Evolutionary conservation across 2,888 invertebrate species (phyloP), one percentile per base, ranked within the genome.

Genomic region (Melitaea athalia): DNA sequence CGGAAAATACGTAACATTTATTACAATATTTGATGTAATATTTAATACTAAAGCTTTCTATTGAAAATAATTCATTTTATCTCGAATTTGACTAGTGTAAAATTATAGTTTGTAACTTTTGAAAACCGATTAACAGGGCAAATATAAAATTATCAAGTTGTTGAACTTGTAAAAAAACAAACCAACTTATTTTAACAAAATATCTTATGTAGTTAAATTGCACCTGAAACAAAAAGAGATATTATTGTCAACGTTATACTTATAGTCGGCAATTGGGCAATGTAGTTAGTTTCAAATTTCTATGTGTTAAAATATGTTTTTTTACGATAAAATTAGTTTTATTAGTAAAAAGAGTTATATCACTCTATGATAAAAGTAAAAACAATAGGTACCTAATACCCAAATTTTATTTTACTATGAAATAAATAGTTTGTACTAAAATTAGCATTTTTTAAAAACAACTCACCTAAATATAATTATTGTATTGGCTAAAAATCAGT

Each of bases 391-490:
- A n/a, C n/a, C n/a, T n/a, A 0, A 15, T 8, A 50, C 7, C 10
- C 8, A 15, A 8, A 8, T 7, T 50, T 10, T 8, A 8, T 50
- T 6, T 50, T 7, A 12, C 1, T n/a, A 50, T n/a, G n/a, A 50
- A 50, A 50, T 5, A 33, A 33, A 33, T 5, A 6, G 33, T 49
- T 15, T 17, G 10, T 17, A 50, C 2, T 15, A 47, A 14, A 11
- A 47, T 47, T 6, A 10, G 8, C 17, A 3, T 6, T 1, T 17
- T 17, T 17, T 17, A 17, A 15, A 15, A 49, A 15, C 12, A 47
- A n/a, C 5, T 47, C 47, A 53, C 90, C 89, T 87, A 85, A 87
- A 76, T 2, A 76, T 84, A 85, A 70, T 75, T 76, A 43, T 38
- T 61, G 43, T 52, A 15, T 45, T 42, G 45, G 11, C 31, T 59